Evolutionary conservation across 2,797 vertebrate species (phyloP), one percentile per base, ranked within the genome.

Genomic region (Lacerta agilis): DNA sequence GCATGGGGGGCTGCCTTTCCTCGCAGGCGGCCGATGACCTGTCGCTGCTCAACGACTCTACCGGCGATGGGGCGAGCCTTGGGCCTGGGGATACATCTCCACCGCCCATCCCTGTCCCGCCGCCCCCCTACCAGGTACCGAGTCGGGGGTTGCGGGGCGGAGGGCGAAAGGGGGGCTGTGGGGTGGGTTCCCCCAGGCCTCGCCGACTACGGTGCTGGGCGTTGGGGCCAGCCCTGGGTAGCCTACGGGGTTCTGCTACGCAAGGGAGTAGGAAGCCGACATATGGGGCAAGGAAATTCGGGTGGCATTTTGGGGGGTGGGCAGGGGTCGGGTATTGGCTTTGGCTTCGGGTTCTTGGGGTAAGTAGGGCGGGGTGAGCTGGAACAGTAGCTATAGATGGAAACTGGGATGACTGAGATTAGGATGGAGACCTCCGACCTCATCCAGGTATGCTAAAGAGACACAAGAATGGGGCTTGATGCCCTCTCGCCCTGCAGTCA

Each of bases 1-100:
- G 15, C 78, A 98, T 98, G 98, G 97, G 98, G 96, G 98, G 98
- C 95, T 98, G 98, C 88, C 95, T 98, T 86, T 98, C 97, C 90
- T 97, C 97, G n/a, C 97, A 97, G 96, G 94, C 96, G 25, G 96
- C 97, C 73, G 97, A 97, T 92, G 97, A 97, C 94, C 89, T 97
- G 92, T 97, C 97, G 43, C 94, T 97, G 90, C 96, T 98, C 87
- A 98, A 98, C 96, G 98, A 98, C 82, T 97, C 98, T 36, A 89
- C 88, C 8, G 88, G 85, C 18, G 98, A 98, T 88, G 97, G 96
- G 18, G 97, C 97, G 82, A 97, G 97, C 72, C 94, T 98, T 83
- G 97, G 97, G 1, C 97, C 97, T 72, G 97, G 98, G 86, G 97
- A 97, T 45, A 97, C 97, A 33, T 97, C 97, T 81, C 97, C 85